Evolutionary conservation across 2,888 invertebrate species (phyloP).

Genomic region (Nowickia ferox): DNA sequence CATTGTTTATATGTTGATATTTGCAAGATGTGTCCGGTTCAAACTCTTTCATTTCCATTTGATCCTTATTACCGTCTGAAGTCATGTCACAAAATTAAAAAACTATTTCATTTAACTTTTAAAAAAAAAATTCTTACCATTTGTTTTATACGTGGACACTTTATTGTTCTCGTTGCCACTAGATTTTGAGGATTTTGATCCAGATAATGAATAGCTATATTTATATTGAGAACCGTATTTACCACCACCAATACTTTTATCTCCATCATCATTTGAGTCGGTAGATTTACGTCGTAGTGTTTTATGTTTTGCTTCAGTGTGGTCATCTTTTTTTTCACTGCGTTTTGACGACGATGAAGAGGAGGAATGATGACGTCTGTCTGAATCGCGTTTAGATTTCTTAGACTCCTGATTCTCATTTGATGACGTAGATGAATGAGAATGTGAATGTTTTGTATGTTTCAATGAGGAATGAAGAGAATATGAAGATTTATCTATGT

Average conservation of each 20-base stretch:
- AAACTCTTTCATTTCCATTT: constrained; percentile 2
- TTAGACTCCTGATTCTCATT: constrained; percentile 72
- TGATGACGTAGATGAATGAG: constrained; percentile 73
- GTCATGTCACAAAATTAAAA: not conserved
- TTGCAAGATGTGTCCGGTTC: not conserved
- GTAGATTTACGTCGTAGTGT: constrained; percentile 88
- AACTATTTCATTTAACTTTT: not conserved
- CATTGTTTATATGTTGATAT: constrained; percentile 68
- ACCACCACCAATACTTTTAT: constrained; percentile 80
- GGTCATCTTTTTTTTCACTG: constrained; percentile 85
- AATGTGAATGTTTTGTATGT: constrained; percentile 65
- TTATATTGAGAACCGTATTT: constrained; percentile 54
- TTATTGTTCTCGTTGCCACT: constrained; percentile 3
- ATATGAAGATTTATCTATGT: constrained; percentile 57
- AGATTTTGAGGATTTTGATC: constrained; percentile 46
- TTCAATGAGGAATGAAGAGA: constrained; percentile 71
- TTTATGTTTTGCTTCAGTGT: constrained; percentile 87
- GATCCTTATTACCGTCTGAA: constrained; percentile 49
- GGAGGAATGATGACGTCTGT: constrained; percentile 73
- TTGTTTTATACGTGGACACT: constrained; percentile 18
- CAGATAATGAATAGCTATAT: constrained; percentile 18
- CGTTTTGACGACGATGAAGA: constrained; percentile 73
- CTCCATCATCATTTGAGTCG: constrained; percentile 90
- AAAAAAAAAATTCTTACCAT: constrained; percentile 31
- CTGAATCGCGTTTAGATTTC: constrained; percentile 67